Evolutionary conservation across 2,797 vertebrate genomes (phyloP), one percentile per base, ranked within the genome.

Genomic region (Pipistrellus pygmaeus): DNA sequence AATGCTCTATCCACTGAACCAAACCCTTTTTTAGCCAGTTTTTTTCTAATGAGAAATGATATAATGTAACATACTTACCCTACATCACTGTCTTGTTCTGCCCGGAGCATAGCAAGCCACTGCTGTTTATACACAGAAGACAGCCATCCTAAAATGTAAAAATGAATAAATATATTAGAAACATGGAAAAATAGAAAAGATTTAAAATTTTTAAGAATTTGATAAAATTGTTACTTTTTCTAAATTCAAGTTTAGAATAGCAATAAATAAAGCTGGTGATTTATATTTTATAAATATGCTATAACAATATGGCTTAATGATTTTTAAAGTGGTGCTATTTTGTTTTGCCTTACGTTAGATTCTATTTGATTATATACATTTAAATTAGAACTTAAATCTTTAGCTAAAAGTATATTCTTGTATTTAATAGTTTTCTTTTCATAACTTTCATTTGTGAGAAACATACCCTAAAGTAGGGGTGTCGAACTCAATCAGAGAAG

Each of bases 51-150:
- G 77, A 5, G 85, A 84, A 97, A 83, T 84, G 2, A 71, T 77
- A 95, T 44, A 46, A 96, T 96, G 53, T 73, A 41, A 82, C 66
- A 96, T 94, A 98, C 99, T 98, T 97, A 99, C 99, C 99, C 99
- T 15, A 98, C 98, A 95, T 99, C 99, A 91, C 99, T 99, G 97
- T 99, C 99, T 95, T 99, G 99, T 97, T 99, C 99, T 95, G 99
- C 99, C 85, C 99, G 98, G 30, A 99, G 99, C 99, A 99, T 99
- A 41, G 99, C 98, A 95, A 99, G 99, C 99, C 99, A 99, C 98
- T 99, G 99, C 97, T 99, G 99, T 97, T 99, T 99, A 98, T 99
- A 99, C 88, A 99, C 98, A 1, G 98, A 98, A 11, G 98, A 98
- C 55, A 99, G 98, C 99, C 99, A 99, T 72, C 99, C 99, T 99